Evolutionary conservation across 2,888 invertebrate species (phyloP).

Genomic region (Aromia moschata): DNA sequence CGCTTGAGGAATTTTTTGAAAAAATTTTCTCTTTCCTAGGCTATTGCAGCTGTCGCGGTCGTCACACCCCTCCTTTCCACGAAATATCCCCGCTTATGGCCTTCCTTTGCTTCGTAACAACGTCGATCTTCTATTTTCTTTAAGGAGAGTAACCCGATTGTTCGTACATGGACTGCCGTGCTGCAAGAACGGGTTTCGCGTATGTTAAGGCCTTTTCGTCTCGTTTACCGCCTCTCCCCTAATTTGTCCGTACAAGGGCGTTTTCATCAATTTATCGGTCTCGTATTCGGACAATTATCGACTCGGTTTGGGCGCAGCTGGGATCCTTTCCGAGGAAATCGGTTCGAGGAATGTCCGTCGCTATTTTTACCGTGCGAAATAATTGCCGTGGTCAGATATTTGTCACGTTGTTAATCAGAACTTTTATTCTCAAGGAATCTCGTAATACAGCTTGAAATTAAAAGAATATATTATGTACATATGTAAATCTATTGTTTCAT

Average conservation of each 20-base stretch:
- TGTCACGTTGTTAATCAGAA: no score
- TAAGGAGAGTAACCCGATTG: conserved; percentile 46
- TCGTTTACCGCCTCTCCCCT: conserved; percentile 10
- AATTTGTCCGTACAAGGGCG: conserved; percentile 19
- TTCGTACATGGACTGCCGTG: conserved; percentile 38
- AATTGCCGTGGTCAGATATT: no score
- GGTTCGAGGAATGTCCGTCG: conserved; percentile 1
- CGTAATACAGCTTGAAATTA: no score
- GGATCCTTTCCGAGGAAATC: conserved; percentile 15
- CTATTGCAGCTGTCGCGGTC: no score
- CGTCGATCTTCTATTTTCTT: conserved; percentile 36
- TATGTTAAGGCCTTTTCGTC: conserved; percentile 36
- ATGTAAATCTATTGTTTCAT: no score
- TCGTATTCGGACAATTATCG: conserved; percentile 5
- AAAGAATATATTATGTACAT: no score
- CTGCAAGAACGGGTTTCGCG: conserved; percentile 36
- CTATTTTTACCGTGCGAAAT: no score
- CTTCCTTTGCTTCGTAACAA: conserved; percentile 14
- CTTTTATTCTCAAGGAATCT: no score
- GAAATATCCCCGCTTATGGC: not conserved
- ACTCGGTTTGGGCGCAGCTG: conserved; percentile 10
- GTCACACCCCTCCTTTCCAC: no score
- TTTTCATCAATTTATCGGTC: conserved; percentile 6
- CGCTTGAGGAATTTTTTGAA: no score
- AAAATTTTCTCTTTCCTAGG: no score